Conservation (phyloP, 2,113 vertebrate genomes). For the Sitta europaea region DNA sequence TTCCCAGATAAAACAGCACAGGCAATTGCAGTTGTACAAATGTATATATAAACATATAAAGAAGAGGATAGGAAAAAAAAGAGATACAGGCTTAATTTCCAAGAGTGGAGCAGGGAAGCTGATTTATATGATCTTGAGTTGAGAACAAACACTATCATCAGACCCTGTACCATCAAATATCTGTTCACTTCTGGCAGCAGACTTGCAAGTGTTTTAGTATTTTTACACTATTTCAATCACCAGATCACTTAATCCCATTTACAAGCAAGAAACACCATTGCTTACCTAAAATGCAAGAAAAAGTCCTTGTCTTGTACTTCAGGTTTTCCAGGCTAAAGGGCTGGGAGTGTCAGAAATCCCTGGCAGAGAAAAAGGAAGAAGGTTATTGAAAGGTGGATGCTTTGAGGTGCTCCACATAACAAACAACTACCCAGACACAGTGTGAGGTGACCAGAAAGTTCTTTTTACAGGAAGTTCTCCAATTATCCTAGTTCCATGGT, state of each 20-base stretch:
- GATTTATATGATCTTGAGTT: neutral
- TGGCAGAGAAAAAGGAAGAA: neutral
- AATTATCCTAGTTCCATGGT: neutral
- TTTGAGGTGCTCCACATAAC: neutral
- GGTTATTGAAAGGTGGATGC: neutral
- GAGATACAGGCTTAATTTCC: neutral
- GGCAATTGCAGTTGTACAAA: neutral
- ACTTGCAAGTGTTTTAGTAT: neutral
- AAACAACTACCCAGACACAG: neutral
- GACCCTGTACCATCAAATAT: neutral
- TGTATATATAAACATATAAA: neutral
- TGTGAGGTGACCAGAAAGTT: neutral
- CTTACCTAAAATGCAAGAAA: neutral
- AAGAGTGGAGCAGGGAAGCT: neutral
- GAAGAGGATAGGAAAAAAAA: neutral
- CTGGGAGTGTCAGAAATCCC: neutral
- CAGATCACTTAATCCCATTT: neutral
- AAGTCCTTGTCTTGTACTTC: neutral
- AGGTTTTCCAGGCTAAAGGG: neutral
- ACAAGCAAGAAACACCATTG: neutral
- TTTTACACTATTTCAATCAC: neutral
- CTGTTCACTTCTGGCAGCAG: neutral
- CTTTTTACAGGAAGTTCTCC: neutral
- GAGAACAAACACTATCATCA: neutral
- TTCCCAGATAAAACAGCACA: constrained; percentile 42